phyloP scores from a whole-genome alignment of 2,888 invertebrate genomes.

The Anagyrus pseudococci region DNA sequence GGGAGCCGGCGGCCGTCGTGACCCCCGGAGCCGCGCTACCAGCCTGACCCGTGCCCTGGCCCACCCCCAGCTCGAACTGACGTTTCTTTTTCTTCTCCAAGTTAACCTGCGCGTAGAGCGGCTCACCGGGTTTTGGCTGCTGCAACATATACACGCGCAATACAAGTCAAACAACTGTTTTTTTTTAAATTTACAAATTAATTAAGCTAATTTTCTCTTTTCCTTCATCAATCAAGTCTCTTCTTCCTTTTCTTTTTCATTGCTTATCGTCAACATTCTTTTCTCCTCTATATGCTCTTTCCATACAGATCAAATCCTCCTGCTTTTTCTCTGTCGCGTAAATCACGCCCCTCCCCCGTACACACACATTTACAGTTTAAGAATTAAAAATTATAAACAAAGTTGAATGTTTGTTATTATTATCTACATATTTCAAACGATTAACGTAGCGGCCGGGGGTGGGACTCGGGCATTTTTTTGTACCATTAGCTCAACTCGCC shows the following conservation, averaged over 20 bases:
- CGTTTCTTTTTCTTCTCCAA: slow-evolving; percentile 69
- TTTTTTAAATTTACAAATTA: too few relatives aligned
- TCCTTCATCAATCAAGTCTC: not conserved
- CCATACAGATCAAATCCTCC: not conserved
- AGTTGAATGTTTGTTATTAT: too few relatives aligned
- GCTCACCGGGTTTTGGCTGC: slow-evolving; percentile 67
- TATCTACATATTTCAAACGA: slow-evolving; percentile 10
- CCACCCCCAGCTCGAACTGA: slow-evolving; percentile 60
- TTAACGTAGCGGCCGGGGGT: slow-evolving; percentile 38
- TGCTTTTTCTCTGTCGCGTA: not conserved
- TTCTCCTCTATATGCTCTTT: not conserved
- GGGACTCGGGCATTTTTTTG: slow-evolving; percentile 28
- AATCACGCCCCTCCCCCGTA: too few relatives aligned
- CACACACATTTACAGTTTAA: too few relatives aligned
- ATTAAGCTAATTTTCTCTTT: not conserved
- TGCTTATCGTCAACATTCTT: not conserved
- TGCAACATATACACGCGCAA: slow-evolving; percentile 52
- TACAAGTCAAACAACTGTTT: slow-evolving; percentile 52
- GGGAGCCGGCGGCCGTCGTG: slow-evolving; percentile 39
- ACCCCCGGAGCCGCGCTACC: slow-evolving; percentile 44
- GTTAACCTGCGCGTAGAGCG: slow-evolving; percentile 71
- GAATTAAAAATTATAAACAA: too few relatives aligned
- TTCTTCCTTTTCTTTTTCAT: not conserved
- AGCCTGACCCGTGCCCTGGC: slow-evolving; percentile 52
- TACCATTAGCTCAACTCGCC: slow-evolving; percentile 38